A percentile compares a stretch with the other conserved stretches of the same genome.
phyloP scores from a whole-genome alignment of 2,797 vertebrate species.

The Petrocephalus sullivani region DNA sequence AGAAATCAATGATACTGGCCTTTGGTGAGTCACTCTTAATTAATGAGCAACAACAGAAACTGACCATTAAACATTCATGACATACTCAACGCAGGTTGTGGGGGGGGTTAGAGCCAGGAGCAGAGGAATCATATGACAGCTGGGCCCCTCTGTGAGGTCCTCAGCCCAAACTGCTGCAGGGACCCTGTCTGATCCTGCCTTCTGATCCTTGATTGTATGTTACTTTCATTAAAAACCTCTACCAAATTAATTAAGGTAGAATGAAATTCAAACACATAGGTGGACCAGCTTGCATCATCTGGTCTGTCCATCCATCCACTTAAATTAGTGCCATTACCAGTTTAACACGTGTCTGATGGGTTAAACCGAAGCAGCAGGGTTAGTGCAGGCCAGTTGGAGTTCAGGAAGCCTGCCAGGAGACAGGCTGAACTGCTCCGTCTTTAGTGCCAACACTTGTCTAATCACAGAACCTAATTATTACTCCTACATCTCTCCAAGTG shows the following conservation, averaged over 20 bases:
- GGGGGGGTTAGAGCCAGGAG: not conserved
- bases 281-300: not conserved
- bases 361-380: not conserved
- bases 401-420: not conserved
- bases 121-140: not conserved
- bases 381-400: not conserved
- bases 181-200: not conserved
- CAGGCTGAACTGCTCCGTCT: not conserved
- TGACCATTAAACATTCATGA: conserved; percentile 3
- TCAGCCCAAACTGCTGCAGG: not conserved
- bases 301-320: not conserved
- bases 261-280: not conserved
- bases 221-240: not conserved
- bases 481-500: not conserved
- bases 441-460: not conserved
- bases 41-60: not conserved
- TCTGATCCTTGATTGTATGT: not conserved
- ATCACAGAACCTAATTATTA: not conserved
- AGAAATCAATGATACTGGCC: conserved; percentile 9
- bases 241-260: not conserved
- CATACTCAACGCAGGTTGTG: not conserved
- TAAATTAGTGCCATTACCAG: not conserved
- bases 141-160: not conserved
- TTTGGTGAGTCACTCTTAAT: not conserved
- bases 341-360: not conserved